A percentile compares a stretch with the other conserved stretches of the same genome.
phyloP scores from a whole-genome alignment of 1,140 invertebrate species.

The Orussus abietinus region DNA sequence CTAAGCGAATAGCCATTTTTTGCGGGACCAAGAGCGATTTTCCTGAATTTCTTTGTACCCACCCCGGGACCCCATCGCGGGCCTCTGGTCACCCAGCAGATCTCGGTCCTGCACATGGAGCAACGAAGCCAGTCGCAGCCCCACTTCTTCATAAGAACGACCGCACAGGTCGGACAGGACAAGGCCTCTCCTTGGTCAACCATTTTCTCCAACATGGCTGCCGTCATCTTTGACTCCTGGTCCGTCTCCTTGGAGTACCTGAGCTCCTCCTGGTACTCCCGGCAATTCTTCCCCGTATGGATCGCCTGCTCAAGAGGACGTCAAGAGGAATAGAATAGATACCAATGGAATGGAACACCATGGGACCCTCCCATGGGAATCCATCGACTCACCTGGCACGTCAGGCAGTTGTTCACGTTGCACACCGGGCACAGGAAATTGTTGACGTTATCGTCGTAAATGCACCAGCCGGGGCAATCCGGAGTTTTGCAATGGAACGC shows the following conservation, averaged over 20 bases:
- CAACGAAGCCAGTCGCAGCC: constrained; percentile 94
- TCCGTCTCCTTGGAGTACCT: constrained; percentile 61
- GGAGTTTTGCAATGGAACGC: constrained; percentile 89
- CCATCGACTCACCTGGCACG: constrained; percentile 80
- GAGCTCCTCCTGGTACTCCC: constrained; percentile 78
- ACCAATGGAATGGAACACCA: too few species aligned
- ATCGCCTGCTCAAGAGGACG: too few species aligned
- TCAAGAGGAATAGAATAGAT: too few species aligned
- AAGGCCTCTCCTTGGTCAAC: constrained; percentile 81
- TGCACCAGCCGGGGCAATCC: constrained; percentile 86
- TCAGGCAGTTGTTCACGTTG: constrained; percentile 76
- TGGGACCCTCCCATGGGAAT: neutral
- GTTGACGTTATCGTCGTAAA: constrained; percentile 85
- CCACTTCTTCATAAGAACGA: constrained; percentile 88
- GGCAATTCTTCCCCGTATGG: constrained; percentile 79
- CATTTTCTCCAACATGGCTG: constrained; percentile 76
- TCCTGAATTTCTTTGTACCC: too few species aligned
- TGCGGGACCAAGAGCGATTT: too few species aligned
- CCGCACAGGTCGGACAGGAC: constrained; percentile 75
- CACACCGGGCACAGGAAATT: constrained; percentile 85
- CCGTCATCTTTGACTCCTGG: constrained; percentile 70
- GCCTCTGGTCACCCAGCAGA: constrained; percentile 90
- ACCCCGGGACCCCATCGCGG: constrained; percentile 81
- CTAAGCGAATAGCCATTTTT: too few species aligned
- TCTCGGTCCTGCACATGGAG: constrained; percentile 90